Evolutionary conservation across 1,140 invertebrate species (phyloP).

Genomic region (Trinorchestia longiramus): DNA sequence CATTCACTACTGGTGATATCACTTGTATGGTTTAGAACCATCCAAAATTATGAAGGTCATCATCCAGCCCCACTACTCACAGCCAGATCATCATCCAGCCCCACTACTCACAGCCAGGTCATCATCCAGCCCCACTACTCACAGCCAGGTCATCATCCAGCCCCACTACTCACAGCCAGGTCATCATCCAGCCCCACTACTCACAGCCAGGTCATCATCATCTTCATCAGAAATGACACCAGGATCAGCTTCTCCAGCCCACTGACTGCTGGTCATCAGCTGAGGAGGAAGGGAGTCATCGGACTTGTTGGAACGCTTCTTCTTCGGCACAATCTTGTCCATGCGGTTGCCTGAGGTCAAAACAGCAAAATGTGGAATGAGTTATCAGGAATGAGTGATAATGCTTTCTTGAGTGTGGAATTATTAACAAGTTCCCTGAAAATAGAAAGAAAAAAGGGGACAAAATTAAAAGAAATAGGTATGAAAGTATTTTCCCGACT

Average conservation of each 20-base stretch:
- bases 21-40: not conserved
- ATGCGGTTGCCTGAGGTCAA: not conserved
- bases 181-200: not conserved
- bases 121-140: not conserved
- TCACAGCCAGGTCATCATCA: conserved; percentile 75
- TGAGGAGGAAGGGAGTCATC: conserved; percentile 64
- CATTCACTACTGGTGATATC: not conserved
- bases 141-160: not conserved
- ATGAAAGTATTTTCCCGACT: not conserved
- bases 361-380: not conserved
- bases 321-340: conserved; percentile 44
- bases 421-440: not conserved
- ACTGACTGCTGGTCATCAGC: conserved; percentile 68
- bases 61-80: too few relatives aligned
- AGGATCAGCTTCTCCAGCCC: conserved; percentile 79
- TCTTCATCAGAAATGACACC: conserved; percentile 90
- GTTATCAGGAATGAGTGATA: not conserved
- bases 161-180: not conserved
- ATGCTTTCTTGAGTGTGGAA: not conserved
- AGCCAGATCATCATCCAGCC: too few relatives aligned
- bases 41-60: too few relatives aligned
- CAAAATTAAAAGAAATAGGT: not conserved
- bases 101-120: too few relatives aligned
- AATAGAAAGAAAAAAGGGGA: not conserved
- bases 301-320: conserved; percentile 10